Evolutionary conservation across 2,888 invertebrate species (phyloP).

Genomic region (Plagodis pulveraria): DNA sequence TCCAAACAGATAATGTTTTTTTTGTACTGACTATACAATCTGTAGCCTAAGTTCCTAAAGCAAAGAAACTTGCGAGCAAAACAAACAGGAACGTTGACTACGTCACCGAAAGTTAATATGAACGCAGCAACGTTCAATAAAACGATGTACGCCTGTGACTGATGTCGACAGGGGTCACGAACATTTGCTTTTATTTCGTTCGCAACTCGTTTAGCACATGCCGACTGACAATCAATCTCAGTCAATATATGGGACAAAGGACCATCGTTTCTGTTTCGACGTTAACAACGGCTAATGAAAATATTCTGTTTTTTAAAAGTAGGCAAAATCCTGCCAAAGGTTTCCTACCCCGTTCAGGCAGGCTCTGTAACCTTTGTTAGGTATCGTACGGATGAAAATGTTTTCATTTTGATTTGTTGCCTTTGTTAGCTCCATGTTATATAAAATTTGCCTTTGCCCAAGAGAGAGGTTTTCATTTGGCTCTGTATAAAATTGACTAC

Average conservation of each 20-base stretch:
- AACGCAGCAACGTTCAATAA: conserved; percentile 66
- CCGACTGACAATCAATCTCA: conserved; percentile 82
- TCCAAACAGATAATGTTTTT: no score
- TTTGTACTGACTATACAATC: not conserved
- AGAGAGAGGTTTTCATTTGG: conserved; percentile 22
- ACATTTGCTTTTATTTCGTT: conserved; percentile 77
- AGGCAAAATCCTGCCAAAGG: conserved; percentile 26
- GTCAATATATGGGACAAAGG: conserved; percentile 80
- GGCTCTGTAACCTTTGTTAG: conserved; percentile 17
- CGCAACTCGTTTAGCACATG: conserved; percentile 78
- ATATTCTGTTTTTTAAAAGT: conserved; percentile 58
- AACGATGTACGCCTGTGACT: conserved; percentile 71
- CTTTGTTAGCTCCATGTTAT: conserved; percentile 23
- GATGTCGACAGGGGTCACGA: conserved; percentile 72
- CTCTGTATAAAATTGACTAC: conserved; percentile 23
- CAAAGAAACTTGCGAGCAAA: conserved; percentile 16
- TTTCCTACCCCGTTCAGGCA: conserved; percentile 19
- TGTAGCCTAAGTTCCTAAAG: conserved; percentile 9
- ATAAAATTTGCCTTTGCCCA: conserved; percentile 22
- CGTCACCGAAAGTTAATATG: conserved; percentile 67
- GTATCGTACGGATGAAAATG: conserved; percentile 12
- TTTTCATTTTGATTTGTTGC: conserved; percentile 26
- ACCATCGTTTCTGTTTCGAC: conserved; percentile 68
- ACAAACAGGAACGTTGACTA: conserved; percentile 39
- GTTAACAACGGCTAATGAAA: conserved; percentile 63